A percentile compares a stretch with the other conserved stretches of the same genome.
Conservation (phyloP, 2,113 vertebrate species). For the Charina bottae region DNA sequence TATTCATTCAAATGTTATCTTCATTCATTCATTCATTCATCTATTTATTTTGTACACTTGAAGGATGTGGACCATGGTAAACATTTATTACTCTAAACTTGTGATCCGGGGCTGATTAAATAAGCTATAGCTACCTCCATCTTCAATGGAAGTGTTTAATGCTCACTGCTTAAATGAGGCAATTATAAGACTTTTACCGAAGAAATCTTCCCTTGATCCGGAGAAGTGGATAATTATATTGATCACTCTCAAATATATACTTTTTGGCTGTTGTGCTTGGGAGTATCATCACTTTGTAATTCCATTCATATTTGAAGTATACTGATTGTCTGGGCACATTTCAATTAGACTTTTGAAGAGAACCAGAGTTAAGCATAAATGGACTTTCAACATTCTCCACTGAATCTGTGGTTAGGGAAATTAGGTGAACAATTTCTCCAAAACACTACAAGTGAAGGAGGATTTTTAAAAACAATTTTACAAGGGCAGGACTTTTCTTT, state of each 20-base stretch:
- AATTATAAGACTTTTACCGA: background rate
- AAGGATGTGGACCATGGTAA: background rate
- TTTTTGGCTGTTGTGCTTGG: background rate
- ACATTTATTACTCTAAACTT: background rate
- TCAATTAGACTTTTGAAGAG: background rate
- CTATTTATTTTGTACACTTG: background rate
- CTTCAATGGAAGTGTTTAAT: background rate
- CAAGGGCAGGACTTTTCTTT: background rate
- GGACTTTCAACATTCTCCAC: background rate
- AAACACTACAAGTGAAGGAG: background rate
- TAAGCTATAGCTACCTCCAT: background rate
- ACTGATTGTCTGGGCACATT: background rate
- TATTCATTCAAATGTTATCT: background rate
- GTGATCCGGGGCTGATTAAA: background rate
- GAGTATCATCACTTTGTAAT: background rate
- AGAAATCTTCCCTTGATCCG: background rate
- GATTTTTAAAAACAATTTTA: background rate
- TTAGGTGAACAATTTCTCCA: background rate
- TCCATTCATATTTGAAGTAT: background rate
- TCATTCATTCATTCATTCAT: background rate
- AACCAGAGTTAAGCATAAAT: background rate
- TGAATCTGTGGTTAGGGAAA: background rate
- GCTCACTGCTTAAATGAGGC: background rate
- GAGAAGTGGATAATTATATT: background rate
- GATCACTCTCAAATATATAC: background rate